Conservation (phyloP, 2,797 vertebrate species). For the Hoplostethus atlanticus region DNA sequence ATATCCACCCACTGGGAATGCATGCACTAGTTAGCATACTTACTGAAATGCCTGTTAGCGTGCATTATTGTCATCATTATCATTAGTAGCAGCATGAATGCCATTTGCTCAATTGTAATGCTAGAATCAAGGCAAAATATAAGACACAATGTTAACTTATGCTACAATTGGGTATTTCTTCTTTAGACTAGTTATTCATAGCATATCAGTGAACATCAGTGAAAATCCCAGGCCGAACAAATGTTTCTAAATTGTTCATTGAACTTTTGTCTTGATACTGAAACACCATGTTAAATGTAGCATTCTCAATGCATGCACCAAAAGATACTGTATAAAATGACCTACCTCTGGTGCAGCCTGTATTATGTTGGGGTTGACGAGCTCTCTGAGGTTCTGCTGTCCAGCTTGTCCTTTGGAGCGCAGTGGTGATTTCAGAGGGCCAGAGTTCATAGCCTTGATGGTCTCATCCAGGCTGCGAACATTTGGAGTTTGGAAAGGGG, state of each 20-base stretch:
- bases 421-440: slow-evolving; percentile 67
- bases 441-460: slow-evolving; percentile 85
- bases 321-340: not conserved
- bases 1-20: slow-evolving; percentile 91
- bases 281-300: not conserved
- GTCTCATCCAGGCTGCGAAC: slow-evolving; percentile 91
- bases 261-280: not conserved
- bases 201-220: not conserved
- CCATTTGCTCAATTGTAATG: not conserved
- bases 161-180: not conserved
- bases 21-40: not conserved
- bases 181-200: no score
- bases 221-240: not conserved
- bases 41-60: not conserved
- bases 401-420: slow-evolving; percentile 56
- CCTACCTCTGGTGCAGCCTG: slow-evolving; percentile 92
- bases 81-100: not conserved
- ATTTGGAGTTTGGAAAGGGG: not conserved
- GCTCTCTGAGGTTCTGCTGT: slow-evolving; percentile 76
- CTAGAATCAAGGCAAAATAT: not conserved
- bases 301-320: not conserved
- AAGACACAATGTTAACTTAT: not conserved
- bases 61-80: not conserved
- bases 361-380: slow-evolving; percentile 92
- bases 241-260: not conserved